Percentiles rank a stretch among this genome's conserved stretches.
These are phyloP conservation scores for Hemaris fuciformis DNA, from an alignment of 2,888 invertebrate species.

Conservation along the genomic window DNA sequence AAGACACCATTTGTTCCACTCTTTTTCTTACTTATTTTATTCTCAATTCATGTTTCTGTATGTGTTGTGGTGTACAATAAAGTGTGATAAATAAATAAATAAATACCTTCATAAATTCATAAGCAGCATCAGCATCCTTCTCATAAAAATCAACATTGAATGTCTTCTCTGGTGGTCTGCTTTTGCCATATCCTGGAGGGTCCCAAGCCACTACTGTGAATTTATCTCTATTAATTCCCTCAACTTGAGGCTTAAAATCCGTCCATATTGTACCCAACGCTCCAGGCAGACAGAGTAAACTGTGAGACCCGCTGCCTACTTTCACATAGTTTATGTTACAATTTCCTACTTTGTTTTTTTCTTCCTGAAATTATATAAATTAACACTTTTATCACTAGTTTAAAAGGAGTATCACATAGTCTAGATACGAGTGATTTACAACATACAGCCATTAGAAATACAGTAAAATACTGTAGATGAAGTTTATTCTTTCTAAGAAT, in stretches of 20 bases:
- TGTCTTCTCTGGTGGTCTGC: conserved; percentile 88
- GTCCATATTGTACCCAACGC: conserved; percentile 91
- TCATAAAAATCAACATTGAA: conserved; percentile 87
- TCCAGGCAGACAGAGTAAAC: conserved; percentile 88
- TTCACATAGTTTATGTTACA: conserved; percentile 80
- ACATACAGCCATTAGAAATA: too few species aligned
- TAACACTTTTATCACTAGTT: too few species aligned
- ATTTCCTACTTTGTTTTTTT: conserved; percentile 83
- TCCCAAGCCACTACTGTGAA: conserved; percentile 89
- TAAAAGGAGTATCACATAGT: too few species aligned
- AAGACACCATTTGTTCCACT: too few species aligned
- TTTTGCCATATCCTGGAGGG: conserved; percentile 93
- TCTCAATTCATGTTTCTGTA: too few species aligned
- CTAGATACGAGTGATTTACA: too few species aligned
- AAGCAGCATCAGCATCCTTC: conserved; percentile 87
- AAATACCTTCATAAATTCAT: conserved; percentile 86
- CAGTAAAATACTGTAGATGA: too few species aligned
- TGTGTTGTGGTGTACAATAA: too few species aligned
- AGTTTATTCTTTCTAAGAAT: too few species aligned
- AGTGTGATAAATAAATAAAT: too few species aligned
- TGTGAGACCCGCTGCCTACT: conserved; percentile 82
- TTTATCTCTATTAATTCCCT: conserved; percentile 82
- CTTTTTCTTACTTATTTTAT: too few species aligned
- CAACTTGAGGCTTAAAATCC: conserved; percentile 90
- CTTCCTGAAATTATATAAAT: conserved; percentile 77